Conservation (phyloP, 2,113 vertebrate species). For the Lampris incognitus region DNA sequence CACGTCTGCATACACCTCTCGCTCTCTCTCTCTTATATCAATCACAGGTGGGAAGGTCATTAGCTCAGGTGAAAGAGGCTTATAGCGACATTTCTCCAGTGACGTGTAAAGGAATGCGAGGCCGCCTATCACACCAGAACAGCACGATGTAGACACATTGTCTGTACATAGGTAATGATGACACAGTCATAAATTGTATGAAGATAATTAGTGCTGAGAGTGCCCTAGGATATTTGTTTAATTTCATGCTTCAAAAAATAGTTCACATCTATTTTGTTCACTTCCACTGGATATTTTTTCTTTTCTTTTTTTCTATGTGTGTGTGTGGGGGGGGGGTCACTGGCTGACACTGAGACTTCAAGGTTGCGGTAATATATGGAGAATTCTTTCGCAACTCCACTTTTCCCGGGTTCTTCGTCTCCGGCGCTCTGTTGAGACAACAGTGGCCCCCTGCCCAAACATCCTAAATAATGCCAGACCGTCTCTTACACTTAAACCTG, state of each 20-base stretch:
- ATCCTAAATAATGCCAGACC: background rate
- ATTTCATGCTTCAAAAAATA: conserved; percentile 59
- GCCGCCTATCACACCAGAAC: conserved; percentile 13
- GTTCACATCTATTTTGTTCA: conserved; percentile 45
- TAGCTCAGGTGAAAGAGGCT: conserved; percentile 46
- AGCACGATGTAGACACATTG: conserved; percentile 8
- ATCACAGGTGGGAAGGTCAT: conserved; percentile 69
- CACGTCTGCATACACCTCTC: conserved; percentile 13
- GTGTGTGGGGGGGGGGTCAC: conserved; percentile 24
- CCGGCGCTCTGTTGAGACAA: background rate
- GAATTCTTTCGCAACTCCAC: background rate
- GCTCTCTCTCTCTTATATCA: conserved; percentile 33
- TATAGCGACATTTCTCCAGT: conserved; percentile 18
- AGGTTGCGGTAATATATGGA: conserved; percentile 32
- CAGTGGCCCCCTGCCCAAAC: background rate
- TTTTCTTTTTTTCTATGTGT: no score
- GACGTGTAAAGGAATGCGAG: conserved; percentile 53
- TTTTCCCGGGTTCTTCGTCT: background rate
- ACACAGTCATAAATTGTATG: conserved; percentile 39
- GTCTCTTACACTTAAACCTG: background rate
- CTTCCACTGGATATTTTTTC: conserved; percentile 47
- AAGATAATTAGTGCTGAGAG: conserved; percentile 55
- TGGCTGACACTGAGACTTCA: background rate
- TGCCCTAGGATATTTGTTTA: conserved; percentile 51
- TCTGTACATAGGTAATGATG: conserved; percentile 43